A percentile compares a stretch with the other conserved stretches of the same genome.
These are phyloP conservation scores for Leptoclinus maculatus DNA, from an alignment of 2,797 vertebrate genomes.

Conservation along the genomic window DNA sequence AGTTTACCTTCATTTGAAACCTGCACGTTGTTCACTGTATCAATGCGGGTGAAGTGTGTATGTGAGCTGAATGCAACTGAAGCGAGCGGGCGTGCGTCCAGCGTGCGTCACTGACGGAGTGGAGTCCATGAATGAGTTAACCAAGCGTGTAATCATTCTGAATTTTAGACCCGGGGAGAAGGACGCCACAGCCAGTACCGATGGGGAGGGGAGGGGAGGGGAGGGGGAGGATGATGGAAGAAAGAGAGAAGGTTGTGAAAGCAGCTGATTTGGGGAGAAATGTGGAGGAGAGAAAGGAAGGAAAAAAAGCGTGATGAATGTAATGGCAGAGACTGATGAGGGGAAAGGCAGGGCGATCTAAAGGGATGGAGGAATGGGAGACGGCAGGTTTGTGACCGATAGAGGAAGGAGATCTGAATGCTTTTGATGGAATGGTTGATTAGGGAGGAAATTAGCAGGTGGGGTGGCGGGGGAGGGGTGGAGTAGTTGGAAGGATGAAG, in stretches of 20 bases:
- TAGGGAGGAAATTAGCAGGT: constrained; percentile 31
- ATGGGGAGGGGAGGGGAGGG: constrained; percentile 33
- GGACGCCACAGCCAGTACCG: constrained; percentile 34
- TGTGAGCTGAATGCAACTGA: constrained; percentile 25
- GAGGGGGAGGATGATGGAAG: constrained; percentile 21
- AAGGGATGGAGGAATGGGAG: constrained; percentile 3
- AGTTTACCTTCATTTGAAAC: constrained; percentile 15
- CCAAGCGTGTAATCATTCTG: constrained; percentile 70
- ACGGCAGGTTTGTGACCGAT: not conserved
- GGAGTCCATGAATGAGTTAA: constrained; percentile 71
- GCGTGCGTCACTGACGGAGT: constrained; percentile 46
- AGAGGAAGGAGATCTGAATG: constrained; percentile 32
- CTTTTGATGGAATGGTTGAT: constrained; percentile 45
- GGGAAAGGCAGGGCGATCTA: constrained; percentile 14
- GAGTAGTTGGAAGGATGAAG: constrained; percentile 24
- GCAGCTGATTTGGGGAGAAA: constrained; percentile 42
- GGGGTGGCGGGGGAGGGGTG: constrained; percentile 7
- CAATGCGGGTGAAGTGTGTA: constrained; percentile 3
- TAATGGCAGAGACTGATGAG: constrained; percentile 25
- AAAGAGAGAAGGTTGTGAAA: constrained; percentile 21
- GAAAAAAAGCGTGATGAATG: constrained; percentile 11
- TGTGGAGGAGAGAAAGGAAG: constrained; percentile 7
- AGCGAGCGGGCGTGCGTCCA: constrained; percentile 29
- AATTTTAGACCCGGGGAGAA: constrained; percentile 62
- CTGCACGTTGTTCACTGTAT: not conserved